Percentiles rank a stretch among this genome's conserved stretches.
These are phyloP conservation scores for Drosophila mojavensis DNA, from an alignment of 1,140 invertebrate species.

Conservation along the genomic window DNA sequence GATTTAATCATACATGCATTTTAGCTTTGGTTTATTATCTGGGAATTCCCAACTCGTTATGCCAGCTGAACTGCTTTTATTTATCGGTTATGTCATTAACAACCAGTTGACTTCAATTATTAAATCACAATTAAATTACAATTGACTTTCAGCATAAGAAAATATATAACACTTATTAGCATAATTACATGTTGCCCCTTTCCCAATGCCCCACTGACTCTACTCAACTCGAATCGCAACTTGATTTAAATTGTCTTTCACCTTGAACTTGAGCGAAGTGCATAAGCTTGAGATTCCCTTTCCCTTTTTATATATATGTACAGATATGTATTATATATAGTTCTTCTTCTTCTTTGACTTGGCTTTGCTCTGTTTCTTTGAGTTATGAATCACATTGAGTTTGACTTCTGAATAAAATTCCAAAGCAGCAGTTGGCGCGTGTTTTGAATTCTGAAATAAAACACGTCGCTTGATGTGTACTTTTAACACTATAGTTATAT, in stretches of 20 bases:
- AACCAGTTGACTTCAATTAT: conserved; percentile 4
- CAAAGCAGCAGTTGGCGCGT: conserved; percentile 14
- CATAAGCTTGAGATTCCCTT: conserved; percentile 39
- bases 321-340: background rate
- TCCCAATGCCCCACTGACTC: conserved; percentile 6
- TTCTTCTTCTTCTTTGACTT: background rate
- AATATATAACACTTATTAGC: background rate
- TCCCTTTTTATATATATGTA: conserved; percentile 48
- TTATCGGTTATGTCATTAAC: background rate
- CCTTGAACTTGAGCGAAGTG: conserved; percentile 71
- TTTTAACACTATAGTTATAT: conserved; percentile 9
- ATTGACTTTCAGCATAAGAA: conserved; percentile 1
- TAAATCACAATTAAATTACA: conserved; percentile 4
- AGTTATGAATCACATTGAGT: background rate
- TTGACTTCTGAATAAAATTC: conserved; percentile 23
- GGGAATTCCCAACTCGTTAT: conserved; percentile 4
- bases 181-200: conserved; percentile 20
- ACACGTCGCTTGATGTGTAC: conserved; percentile 20
- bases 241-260: background rate
- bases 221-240: background rate
- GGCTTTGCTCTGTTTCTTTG: conserved; percentile 4
- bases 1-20: background rate
- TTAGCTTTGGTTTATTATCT: background rate
- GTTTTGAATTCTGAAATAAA: conserved; percentile 24
- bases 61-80: background rate